Conservation (phyloP, 2,113 vertebrate genomes). For the Datnioides undecimradiatus region DNA sequence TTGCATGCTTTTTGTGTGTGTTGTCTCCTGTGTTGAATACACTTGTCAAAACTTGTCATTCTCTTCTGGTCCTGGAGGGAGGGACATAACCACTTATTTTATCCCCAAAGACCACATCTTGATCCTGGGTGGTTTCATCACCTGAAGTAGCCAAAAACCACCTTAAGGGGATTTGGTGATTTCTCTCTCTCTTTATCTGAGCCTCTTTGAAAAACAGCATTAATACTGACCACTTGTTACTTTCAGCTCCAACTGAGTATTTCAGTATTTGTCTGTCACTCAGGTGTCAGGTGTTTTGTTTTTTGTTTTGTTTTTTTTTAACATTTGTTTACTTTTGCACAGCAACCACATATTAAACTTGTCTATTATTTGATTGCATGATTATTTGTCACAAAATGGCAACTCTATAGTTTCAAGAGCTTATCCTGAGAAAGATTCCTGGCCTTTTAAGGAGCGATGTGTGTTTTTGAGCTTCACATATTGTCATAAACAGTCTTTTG, state of each 20-base stretch:
- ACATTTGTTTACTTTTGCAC: too few species aligned
- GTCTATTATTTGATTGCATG: too few species aligned
- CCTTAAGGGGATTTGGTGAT: background rate
- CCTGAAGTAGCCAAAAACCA: constrained; percentile 13
- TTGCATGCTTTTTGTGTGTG: constrained; percentile 18
- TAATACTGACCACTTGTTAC: background rate
- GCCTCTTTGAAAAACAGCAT: constrained; percentile 18
- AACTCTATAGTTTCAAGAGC: background rate
- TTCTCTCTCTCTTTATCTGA: background rate
- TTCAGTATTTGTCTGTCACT: background rate
- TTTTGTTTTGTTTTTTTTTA: too few species aligned
- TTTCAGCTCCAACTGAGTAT: background rate
- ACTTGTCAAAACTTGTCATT: constrained; percentile 27
- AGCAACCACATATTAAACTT: too few species aligned
- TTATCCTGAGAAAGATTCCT: background rate
- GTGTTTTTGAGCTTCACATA: background rate
- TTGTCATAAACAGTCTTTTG: background rate
- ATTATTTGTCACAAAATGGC: background rate
- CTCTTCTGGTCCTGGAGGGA: background rate
- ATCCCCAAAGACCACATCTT: constrained; percentile 1
- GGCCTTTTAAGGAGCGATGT: constrained; percentile 11
- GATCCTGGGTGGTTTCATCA: constrained; percentile 54
- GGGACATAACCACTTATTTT: background rate
- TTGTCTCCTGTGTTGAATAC: constrained; percentile 24
- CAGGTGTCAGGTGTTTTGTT: background rate